Evolutionary conservation across 2,797 vertebrate genomes (phyloP), one percentile per base, ranked within the genome.

Genomic region (Pipistrellus pygmaeus): DNA sequence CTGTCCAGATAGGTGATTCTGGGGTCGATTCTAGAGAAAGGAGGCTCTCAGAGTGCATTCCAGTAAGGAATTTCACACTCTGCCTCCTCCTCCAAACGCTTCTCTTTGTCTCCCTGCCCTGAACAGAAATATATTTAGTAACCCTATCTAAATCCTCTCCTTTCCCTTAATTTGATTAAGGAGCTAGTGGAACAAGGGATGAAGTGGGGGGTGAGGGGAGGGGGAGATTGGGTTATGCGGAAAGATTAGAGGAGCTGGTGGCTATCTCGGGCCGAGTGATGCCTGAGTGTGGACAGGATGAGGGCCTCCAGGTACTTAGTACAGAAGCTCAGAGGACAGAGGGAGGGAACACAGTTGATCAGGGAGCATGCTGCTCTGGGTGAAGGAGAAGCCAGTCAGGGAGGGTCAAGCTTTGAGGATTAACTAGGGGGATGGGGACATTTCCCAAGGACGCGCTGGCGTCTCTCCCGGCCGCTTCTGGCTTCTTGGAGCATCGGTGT

Each of bases 161-260:
- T 96, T 94, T 95, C 96, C 92, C 96, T 96, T 96, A 97, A 97
- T 96, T 97, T 96, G 96, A 97, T 95, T 96, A 96, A 96, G 96
- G 81, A 95, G 96, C 57, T 51, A 15, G 60, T 81, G 90, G 83
- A 86, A 73, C 84, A 66, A 84, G 93, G 64, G 94, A 66, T 25
- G 64, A 53, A 90, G 85, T 76, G 75, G 95, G 46, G 53, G 38
- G 78, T 78, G 89, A n/a, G 44, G 41, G 25, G 73, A 75, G 92
- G 11, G 35, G 66, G 66, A 21, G 25, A 32, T 1, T 64, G 85
- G 64, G 88, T n/a, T 62, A 64, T 9, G 48, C 38, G 23, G 60
- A 53, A 44, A 85, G 97, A 96, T 95, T 96, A 97, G 95, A 76
- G 77, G 77, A 90, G 95, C 68, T 55, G 55, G 53, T 32, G 87